These are phyloP conservation scores for Helicolenus hilgendorfi DNA, from an alignment of 2,797 vertebrate species.

Conservation along the genomic window DNA sequence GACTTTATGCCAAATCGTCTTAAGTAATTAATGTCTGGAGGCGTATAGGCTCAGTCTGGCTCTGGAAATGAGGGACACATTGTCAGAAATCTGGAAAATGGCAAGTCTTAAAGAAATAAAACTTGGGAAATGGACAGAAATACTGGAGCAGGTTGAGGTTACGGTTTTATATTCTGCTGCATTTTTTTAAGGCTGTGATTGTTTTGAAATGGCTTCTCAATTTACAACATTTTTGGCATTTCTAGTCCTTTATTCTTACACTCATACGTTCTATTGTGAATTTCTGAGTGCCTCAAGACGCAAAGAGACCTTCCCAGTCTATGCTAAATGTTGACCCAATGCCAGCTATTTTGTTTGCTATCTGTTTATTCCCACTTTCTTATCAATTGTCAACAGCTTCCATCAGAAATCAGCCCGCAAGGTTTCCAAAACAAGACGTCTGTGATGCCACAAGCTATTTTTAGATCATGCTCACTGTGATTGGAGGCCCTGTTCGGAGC, in stretches of 20 bases:
- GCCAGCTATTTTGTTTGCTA: slow-evolving; percentile 17
- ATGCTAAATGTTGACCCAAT: neutral
- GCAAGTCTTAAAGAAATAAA: neutral
- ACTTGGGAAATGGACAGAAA: neutral
- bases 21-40: slow-evolving; percentile 69
- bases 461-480: slow-evolving; percentile 18
- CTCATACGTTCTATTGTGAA: slow-evolving; percentile 1
- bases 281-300: slow-evolving; percentile 21
- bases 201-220: slow-evolving; percentile 35
- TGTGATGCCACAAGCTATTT: slow-evolving; percentile 27
- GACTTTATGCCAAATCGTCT: slow-evolving; percentile 67
- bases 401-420: slow-evolving; percentile 25
- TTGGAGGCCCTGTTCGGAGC: neutral
- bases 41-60: slow-evolving; percentile 10
- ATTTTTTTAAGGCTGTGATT: slow-evolving; percentile 19
- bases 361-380: slow-evolving; percentile 54
- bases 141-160: neutral
- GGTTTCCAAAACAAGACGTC: slow-evolving; percentile 17
- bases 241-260: slow-evolving; percentile 9
- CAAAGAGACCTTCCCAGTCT: neutral
- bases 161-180: neutral
- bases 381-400: slow-evolving; percentile 48
- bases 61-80: slow-evolving; percentile 19
- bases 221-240: slow-evolving; percentile 21
- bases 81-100: slow-evolving; percentile 23